These are phyloP conservation scores for Sitta carolinensis DNA, from an alignment of 2,797 vertebrate genomes.

Conservation along the genomic window DNA sequence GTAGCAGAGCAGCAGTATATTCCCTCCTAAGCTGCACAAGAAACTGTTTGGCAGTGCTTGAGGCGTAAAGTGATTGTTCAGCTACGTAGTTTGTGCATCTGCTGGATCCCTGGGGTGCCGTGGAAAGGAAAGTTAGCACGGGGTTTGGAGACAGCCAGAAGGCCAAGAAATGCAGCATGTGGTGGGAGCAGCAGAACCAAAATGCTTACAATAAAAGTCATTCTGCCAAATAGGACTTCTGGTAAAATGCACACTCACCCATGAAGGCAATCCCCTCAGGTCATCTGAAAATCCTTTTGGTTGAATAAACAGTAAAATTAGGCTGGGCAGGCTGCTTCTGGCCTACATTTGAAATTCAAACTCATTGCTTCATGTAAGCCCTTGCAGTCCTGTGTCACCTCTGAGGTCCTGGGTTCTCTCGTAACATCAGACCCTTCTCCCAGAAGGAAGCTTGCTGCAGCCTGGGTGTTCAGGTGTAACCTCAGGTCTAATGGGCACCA, in stretches of 20 bases:
- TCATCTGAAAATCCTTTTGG: conserved; percentile 12
- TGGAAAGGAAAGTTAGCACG: background rate
- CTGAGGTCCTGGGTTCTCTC: background rate
- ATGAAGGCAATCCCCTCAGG: conserved; percentile 1
- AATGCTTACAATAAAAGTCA: background rate
- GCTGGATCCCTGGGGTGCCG: background rate
- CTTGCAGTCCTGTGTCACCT: background rate
- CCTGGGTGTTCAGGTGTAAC: background rate
- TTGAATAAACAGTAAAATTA: conserved; percentile 25
- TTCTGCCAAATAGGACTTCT: conserved; percentile 18
- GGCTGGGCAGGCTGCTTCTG: background rate
- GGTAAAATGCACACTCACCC: conserved; percentile 19
- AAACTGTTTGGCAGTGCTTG: background rate
- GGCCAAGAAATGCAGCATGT: background rate
- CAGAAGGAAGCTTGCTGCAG: background rate
- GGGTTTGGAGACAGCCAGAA: background rate
- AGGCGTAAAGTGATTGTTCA: background rate
- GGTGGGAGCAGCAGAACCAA: background rate
- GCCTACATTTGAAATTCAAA: conserved; percentile 8
- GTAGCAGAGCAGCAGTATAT: background rate
- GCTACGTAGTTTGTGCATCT: background rate
- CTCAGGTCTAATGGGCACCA: background rate
- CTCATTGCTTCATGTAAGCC: conserved; percentile 2
- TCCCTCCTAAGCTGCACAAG: background rate
- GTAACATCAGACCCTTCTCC: background rate